Conservation (phyloP, 35 echinoderm and acorn worm genomes). For the Heliocidaris tuberculata region DNA sequence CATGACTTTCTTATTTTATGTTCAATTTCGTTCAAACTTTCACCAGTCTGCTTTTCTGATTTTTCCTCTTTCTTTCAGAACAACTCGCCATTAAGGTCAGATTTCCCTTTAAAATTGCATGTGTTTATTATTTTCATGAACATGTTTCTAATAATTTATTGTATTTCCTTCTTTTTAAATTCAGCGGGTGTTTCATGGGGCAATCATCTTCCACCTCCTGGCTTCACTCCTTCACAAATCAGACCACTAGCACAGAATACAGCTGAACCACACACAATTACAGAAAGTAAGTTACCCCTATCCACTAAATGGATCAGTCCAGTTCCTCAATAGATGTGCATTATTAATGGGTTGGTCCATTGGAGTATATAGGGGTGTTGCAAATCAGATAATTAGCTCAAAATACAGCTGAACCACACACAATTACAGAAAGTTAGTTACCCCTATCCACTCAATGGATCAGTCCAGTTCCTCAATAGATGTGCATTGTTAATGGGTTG, state of each 20-base stretch:
- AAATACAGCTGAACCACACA: constrained; percentile 62
- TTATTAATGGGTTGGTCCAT: not conserved
- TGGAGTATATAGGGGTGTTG: not conserved
- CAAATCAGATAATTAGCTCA: not conserved
- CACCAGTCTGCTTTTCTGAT: no score
- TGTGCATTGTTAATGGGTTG: not conserved
- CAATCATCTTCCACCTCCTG: constrained; percentile 57
- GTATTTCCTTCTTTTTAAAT: not conserved
- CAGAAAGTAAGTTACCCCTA: constrained; percentile 65
- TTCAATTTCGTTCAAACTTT: no score
- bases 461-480: not conserved
- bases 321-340: not conserved
- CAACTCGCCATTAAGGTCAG: no score
- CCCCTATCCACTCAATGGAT: not conserved
- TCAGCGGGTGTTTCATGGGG: constrained; percentile 33
- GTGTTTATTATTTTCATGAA: no score
- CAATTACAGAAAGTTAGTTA: constrained; percentile 75
- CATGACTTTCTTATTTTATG: no score
- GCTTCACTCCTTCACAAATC: constrained; percentile 50
- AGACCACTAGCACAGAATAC: constrained; percentile 44
- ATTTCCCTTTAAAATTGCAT: no score
- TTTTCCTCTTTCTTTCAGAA: no score
- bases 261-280: constrained; percentile 66
- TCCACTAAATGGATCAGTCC: not conserved
- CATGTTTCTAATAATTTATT: no score